Percentiles rank a stretch among this genome's conserved stretches.
phyloP scores from a whole-genome alignment of 2,888 invertebrate species.

The Hypselothyrea guttata region DNA sequence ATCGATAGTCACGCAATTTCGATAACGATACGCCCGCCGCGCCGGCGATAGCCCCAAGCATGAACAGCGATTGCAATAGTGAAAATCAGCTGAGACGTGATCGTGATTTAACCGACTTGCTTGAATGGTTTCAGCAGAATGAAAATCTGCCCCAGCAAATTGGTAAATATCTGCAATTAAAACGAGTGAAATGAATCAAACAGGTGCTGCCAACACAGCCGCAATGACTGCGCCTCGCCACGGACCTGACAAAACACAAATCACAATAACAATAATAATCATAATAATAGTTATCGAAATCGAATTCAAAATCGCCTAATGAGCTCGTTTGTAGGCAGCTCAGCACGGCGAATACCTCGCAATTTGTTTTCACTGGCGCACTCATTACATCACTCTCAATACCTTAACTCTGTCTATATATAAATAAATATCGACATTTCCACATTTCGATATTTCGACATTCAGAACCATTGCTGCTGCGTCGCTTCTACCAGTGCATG shows the following conservation, averaged over 20 bases:
- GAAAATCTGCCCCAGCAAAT: conserved; percentile 73
- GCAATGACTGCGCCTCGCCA: neutral
- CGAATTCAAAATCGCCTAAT: too few species aligned
- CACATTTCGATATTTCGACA: conserved; percentile 6
- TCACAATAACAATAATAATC: conserved; percentile 21
- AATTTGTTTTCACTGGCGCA: conserved; percentile 21
- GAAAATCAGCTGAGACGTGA: conserved; percentile 61
- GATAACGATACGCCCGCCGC: conserved; percentile 29
- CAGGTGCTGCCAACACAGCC: too few species aligned
- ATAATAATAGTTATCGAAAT: too few species aligned
- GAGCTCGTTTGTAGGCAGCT: conserved; percentile 62
- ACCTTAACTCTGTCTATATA: conserved; percentile 5
- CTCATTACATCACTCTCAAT: conserved; percentile 52
- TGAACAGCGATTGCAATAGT: conserved; percentile 36
- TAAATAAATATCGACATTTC: conserved; percentile 3
- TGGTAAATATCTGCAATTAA: conserved; percentile 48
- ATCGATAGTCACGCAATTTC: conserved; percentile 17
- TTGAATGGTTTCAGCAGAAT: conserved; percentile 69
- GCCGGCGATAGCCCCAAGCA: conserved; percentile 25
- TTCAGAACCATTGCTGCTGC: conserved; percentile 74
- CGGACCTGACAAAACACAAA: conserved; percentile 13
- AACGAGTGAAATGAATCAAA: neutral
- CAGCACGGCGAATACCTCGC: conserved; percentile 10
- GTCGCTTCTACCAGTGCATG: conserved; percentile 75
- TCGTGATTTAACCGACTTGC: conserved; percentile 63